Conservation (phyloP, 2,888 invertebrate species). For the Nemapogon koenigi region DNA sequence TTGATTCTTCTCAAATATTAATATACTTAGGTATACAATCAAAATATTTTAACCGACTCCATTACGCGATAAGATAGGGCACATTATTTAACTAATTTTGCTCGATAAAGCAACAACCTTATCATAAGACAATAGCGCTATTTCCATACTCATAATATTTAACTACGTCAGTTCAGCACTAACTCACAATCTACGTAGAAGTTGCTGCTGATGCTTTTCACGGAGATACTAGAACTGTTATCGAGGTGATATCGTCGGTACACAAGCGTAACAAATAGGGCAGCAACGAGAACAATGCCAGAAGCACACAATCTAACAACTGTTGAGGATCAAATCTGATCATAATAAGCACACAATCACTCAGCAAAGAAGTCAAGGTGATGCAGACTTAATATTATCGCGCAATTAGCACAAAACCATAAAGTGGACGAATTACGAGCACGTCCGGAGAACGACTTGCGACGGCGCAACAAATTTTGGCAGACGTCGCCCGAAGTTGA, state of each 20-base stretch:
- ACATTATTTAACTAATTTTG: too few species aligned
- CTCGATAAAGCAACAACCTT: too few species aligned
- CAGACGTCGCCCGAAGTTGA: too few species aligned
- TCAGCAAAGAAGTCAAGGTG: conserved; percentile 17
- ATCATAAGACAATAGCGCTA: too few species aligned
- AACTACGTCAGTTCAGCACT: too few species aligned
- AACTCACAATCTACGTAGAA: too few species aligned
- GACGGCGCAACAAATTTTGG: conserved; percentile 47
- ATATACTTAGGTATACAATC: too few species aligned
- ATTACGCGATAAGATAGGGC: conserved; percentile 4
- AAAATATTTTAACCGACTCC: neutral
- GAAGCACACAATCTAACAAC: conserved; percentile 24
- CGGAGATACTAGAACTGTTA: too few species aligned
- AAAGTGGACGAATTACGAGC: conserved; percentile 28
- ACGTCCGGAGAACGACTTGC: conserved; percentile 28
- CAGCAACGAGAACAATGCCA: conserved; percentile 26
- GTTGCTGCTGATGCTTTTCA: too few species aligned
- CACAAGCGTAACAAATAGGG: conserved; percentile 30
- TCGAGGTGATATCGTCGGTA: conserved; percentile 30
- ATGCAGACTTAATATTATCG: conserved; percentile 19
- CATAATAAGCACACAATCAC: conserved; percentile 24
- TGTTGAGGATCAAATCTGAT: conserved; percentile 24
- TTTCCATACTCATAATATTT: too few species aligned
- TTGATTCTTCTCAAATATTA: too few species aligned
- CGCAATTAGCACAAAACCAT: conserved; percentile 21